A percentile compares a stretch with the other conserved stretches of the same genome.
Evolutionary conservation across 1,140 invertebrate genomes (phyloP).

Genomic region (Diorhabda elongata): DNA sequence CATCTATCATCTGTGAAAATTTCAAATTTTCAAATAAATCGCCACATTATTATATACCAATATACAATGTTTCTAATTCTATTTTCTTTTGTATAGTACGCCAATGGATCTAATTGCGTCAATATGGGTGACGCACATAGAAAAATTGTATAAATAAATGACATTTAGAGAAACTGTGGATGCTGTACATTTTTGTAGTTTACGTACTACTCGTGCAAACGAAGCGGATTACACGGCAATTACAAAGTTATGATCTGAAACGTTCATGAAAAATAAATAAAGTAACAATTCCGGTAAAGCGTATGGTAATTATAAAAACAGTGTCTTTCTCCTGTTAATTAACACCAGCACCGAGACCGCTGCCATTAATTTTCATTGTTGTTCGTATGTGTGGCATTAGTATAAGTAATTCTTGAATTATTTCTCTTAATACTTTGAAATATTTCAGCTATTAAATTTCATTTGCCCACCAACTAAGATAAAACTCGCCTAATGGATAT

Average conservation of each 20-base stretch:
- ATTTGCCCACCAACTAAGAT: background rate
- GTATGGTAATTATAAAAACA: constrained; percentile 12
- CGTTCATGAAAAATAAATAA: constrained; percentile 1
- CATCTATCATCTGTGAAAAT: too few relatives aligned
- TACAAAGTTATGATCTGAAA: background rate
- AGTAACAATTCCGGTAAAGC: constrained; percentile 9
- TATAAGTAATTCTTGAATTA: constrained; percentile 15
- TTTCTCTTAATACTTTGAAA: constrained; percentile 13
- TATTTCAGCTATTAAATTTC: constrained; percentile 12
- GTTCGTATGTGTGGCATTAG: constrained; percentile 11
- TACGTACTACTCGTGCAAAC: background rate
- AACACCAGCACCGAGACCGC: background rate
- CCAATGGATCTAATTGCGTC: too few relatives aligned
- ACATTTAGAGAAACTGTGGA: too few relatives aligned
- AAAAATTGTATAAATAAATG: too few relatives aligned
- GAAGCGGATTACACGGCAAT: background rate
- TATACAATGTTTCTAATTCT: too few relatives aligned
- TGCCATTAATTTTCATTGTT: constrained; percentile 10
- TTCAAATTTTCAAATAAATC: too few relatives aligned
- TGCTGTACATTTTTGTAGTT: too few relatives aligned
- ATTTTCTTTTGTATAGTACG: too few relatives aligned
- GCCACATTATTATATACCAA: too few relatives aligned
- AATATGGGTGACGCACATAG: too few relatives aligned
- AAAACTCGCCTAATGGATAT: too few relatives aligned
- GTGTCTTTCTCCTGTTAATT: constrained; percentile 10